Evolutionary conservation across 2,113 vertebrate genomes (phyloP), one percentile per base, ranked within the genome.

Genomic region (Anthoscopus minutus): DNA sequence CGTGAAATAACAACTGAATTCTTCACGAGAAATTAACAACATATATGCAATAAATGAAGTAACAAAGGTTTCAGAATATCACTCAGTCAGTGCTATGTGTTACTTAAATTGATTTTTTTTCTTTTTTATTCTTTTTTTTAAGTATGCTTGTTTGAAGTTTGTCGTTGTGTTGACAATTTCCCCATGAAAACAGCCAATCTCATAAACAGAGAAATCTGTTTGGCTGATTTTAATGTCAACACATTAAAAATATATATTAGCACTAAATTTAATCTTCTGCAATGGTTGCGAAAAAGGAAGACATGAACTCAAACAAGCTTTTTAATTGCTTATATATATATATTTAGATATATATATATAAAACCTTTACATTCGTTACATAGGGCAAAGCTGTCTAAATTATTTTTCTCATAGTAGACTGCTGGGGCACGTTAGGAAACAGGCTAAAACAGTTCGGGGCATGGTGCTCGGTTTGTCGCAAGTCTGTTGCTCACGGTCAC

Each of bases 371-470:
- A 99, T 99, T 99, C 98, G 97, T 98, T 97, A 95, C 96, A 97
- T 97, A 99, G 98, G 98, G 97, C 97, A 98, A 97, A 97, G 96
- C 97, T 98, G 97, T 99, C 98, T 99, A 99, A 99, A 99, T 98
- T 98, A 98, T 98, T 98, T 98, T 82, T 93, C 60, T 98, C 98
- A 96, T 98, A 97, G 95, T 94, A 98, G 96, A 98, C 98, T 99
- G 98, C 98, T 98, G 96, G 97, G 97, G 97, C 98, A 98, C 98
- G 98, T 98, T 97, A 97, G 98, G 98, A 98, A 97, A 98, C 80
- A 96, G 97, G 97, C 98, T 98, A 98, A 98, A 98, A 98, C 95
- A 97, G 96, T 96, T 91, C 97, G 48, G 95, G 98, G 97, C 98
- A 96, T 57, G 77, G 96, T 95, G 94, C 97, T 98, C 94, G 97